Conservation (phyloP, 2,797 vertebrate genomes). For the Pangasius krempfi region DNA sequence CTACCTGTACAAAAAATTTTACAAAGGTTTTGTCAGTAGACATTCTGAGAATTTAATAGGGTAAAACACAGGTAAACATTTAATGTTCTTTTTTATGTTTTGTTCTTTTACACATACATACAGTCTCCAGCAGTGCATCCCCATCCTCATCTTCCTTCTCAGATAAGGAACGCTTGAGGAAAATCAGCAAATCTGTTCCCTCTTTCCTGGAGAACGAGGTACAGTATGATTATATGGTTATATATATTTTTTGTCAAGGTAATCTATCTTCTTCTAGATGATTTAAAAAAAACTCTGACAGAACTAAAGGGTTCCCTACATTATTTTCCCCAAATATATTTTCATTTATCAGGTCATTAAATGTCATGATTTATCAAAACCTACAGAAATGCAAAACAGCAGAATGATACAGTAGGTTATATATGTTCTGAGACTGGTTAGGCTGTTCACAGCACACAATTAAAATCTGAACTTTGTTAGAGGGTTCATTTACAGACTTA, state of each 20-base stretch:
- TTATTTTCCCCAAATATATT: background rate
- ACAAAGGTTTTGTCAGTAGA: background rate
- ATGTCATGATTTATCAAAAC: background rate
- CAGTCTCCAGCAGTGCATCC: slow-evolving; percentile 77
- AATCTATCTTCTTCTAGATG: background rate
- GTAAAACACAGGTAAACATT: background rate
- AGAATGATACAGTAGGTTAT: background rate
- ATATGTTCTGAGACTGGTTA: background rate
- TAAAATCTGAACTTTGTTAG: background rate
- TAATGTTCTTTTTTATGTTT: background rate
- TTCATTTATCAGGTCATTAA: background rate
- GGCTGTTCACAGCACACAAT: background rate
- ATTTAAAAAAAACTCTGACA: background rate
- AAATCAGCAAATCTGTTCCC: slow-evolving; percentile 94
- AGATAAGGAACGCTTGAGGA: slow-evolving; percentile 84
- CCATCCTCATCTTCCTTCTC: slow-evolving; percentile 76
- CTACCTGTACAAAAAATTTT: background rate
- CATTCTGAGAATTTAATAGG: background rate
- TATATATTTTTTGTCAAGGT: background rate
- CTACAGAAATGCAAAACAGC: background rate
- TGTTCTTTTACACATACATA: background rate
- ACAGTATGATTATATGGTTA: slow-evolving; percentile 57
- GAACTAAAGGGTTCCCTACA: background rate
- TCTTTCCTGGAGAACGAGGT: slow-evolving; percentile 90
- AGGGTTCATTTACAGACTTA: background rate